A percentile compares a stretch with the other conserved stretches of the same genome.
phyloP scores from a whole-genome alignment of 1,140 invertebrate genomes.

The Onthophagus taurus region DNA sequence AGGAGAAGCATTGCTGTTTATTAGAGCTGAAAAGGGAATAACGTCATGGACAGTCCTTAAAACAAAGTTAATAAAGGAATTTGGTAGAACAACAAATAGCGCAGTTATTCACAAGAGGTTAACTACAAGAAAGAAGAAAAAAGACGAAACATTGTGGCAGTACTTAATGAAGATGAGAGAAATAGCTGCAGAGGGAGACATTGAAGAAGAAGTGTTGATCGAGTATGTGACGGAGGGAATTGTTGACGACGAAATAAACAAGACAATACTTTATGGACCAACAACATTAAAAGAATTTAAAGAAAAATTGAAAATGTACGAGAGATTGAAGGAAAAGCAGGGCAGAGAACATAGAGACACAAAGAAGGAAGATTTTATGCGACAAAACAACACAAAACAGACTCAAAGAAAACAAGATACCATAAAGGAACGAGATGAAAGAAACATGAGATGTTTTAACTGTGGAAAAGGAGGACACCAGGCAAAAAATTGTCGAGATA shows the following conservation, averaged over 20 bases:
- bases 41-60: neutral
- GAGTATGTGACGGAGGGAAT: constrained; percentile 20
- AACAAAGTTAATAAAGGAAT: neutral
- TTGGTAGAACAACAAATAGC: constrained; percentile 2
- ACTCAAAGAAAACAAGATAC: neutral
- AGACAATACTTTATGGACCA: constrained; percentile 17
- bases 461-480: constrained; percentile 24
- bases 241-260: constrained; percentile 13
- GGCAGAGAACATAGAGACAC: neutral
- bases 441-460: constrained; percentile 20
- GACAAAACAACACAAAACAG: neutral
- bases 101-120: constrained; percentile 24
- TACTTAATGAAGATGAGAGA: constrained; percentile 31
- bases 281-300: constrained; percentile 16
- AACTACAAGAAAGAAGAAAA: constrained; percentile 16
- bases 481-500: constrained; percentile 19
- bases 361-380: too few species aligned
- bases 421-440: neutral
- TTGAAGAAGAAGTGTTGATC: constrained; percentile 23
- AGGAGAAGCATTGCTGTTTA: neutral
- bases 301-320: constrained; percentile 9
- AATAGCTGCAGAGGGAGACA: constrained; percentile 19
- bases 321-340: neutral
- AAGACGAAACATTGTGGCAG: constrained; percentile 26
- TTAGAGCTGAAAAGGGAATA: neutral